Evolutionary conservation across 37 sponge, comb jelly and placozoan genomes (phyloP).

Genomic region (Geodia barretti): DNA sequence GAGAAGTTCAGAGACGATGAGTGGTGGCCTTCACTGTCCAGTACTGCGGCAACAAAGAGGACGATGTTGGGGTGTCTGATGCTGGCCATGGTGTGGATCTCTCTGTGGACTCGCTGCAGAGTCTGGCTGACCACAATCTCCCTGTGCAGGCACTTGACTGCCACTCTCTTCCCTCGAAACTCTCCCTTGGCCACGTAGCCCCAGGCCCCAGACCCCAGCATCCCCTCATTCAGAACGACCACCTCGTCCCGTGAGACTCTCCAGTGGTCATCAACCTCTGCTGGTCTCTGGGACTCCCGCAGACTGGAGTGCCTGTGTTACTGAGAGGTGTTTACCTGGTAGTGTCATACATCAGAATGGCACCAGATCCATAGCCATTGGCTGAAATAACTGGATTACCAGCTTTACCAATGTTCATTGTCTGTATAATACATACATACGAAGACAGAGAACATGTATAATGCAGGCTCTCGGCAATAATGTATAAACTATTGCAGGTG

Average conservation of each 20-base stretch:
- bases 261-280: background rate
- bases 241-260: background rate
- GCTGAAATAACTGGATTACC: background rate
- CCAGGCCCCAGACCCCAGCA: conserved; percentile 7
- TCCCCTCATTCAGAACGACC: background rate
- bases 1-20: conserved; percentile 71
- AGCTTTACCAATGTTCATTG: no score
- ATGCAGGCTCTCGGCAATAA: no score
- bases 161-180: conserved; percentile 4
- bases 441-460: no score
- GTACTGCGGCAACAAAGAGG: conserved; percentile 67
- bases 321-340: background rate
- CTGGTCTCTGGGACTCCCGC: background rate
- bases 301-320: no score
- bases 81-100: conserved; percentile 40
- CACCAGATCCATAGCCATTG: background rate
- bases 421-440: no score
- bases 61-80: conserved; percentile 71
- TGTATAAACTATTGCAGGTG: no score
- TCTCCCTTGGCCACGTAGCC: background rate
- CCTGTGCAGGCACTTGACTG: conserved; percentile 27
- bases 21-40: conserved; percentile 27
- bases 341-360: background rate
- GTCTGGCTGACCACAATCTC: conserved; percentile 21
- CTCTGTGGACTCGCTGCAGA: conserved; percentile 34